These are phyloP conservation scores for Lepisosteus oculatus DNA, from an alignment of 2,113 vertebrate genomes.

Conservation along the genomic window DNA sequence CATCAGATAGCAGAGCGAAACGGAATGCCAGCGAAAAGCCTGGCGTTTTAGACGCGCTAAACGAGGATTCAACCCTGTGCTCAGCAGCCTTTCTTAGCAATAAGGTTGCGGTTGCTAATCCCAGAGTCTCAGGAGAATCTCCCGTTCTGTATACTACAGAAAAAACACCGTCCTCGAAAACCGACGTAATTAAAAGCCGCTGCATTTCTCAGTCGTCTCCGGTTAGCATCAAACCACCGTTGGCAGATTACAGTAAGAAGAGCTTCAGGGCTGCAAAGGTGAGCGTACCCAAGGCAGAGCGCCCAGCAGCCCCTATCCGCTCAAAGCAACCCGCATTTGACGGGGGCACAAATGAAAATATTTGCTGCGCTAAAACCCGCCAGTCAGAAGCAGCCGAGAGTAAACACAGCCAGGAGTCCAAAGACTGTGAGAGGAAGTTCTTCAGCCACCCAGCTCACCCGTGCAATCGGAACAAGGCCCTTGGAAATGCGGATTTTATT, in stretches of 20 bases:
- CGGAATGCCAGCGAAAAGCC: conserved; percentile 1
- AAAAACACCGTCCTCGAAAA: background rate
- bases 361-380: background rate
- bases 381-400: conserved; percentile 4
- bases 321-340: conserved; percentile 4
- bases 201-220: conserved; percentile 19
- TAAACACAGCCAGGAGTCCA: conserved; percentile 26
- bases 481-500: background rate
- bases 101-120: conserved; percentile 13
- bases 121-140: conserved; percentile 12
- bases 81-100: conserved; percentile 47
- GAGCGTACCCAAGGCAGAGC: too few species aligned
- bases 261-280: background rate
- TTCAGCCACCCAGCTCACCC: conserved; percentile 3
- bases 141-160: conserved; percentile 3
- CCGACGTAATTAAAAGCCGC: background rate
- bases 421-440: conserved; percentile 21
- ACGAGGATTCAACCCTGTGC: conserved; percentile 30
- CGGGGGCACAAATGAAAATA: background rate
- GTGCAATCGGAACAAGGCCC: conserved; percentile 6
- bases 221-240: conserved; percentile 10
- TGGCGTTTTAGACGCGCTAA: background rate
- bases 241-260: conserved; percentile 22
- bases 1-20: background rate
- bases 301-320: too few species aligned